Conservation (phyloP, 2,888 invertebrate species). For the Caenorhabditis sp. region DNA sequence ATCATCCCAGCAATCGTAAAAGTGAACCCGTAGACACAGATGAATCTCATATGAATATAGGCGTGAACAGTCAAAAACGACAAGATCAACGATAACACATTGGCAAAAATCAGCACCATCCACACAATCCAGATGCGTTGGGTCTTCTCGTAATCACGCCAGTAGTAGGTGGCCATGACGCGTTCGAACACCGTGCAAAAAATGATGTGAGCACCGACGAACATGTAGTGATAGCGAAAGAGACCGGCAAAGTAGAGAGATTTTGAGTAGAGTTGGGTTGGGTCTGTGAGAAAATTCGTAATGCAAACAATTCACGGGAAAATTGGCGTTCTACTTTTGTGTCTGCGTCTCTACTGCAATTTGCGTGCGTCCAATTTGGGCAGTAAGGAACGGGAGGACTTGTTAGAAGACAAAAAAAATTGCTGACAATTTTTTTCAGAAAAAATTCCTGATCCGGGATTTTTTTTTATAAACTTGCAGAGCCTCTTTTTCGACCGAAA, state of each 20-base stretch:
- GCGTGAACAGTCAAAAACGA: conserved; percentile 17
- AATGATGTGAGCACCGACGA: conserved; percentile 17
- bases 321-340: too few relatives aligned
- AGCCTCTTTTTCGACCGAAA: too few relatives aligned
- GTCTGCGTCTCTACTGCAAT: too few relatives aligned
- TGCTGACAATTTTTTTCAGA: too few relatives aligned
- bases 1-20: conserved; percentile 7
- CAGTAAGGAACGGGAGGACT: too few relatives aligned
- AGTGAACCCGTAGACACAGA: conserved; percentile 11
- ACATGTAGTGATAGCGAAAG: conserved; percentile 34
- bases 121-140: conserved; percentile 12
- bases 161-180: conserved; percentile 15
- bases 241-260: conserved; percentile 22
- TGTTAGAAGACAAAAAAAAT: too few relatives aligned
- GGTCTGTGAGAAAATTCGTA: conserved; percentile 1
- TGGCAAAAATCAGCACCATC: not conserved
- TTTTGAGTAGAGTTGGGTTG: not conserved
- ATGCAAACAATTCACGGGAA: not conserved
- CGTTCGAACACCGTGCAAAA: conserved; percentile 14
- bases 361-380: too few relatives aligned
- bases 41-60: conserved; percentile 11
- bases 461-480: too few relatives aligned
- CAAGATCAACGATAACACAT: conserved; percentile 5
- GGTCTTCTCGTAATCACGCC: conserved; percentile 26
- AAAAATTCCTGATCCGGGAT: too few relatives aligned